Conservation (phyloP, 2,113 vertebrate species). For the Ophthalmolycus amberensis region DNA sequence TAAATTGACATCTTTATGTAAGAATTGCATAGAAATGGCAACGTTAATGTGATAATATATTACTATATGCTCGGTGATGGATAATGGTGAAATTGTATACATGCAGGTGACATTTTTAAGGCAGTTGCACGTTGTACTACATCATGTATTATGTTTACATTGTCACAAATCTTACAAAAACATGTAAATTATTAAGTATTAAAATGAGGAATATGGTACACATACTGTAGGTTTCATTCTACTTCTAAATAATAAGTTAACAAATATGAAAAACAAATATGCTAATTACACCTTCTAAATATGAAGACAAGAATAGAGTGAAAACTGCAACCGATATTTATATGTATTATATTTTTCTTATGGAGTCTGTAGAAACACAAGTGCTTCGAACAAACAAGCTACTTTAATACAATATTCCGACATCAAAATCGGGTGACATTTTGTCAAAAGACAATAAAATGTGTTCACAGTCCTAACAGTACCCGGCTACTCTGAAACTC, state of each 20-base stretch:
- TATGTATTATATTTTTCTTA: background rate
- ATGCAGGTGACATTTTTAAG: background rate
- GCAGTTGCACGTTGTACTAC: background rate
- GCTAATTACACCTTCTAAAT: too few relatives aligned
- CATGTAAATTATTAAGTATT: background rate
- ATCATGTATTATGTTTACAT: background rate
- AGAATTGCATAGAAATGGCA: background rate
- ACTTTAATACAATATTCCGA: background rate
- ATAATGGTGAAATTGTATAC: background rate
- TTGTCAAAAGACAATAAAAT: constrained; percentile 25
- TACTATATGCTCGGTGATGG: background rate
- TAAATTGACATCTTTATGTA: background rate
- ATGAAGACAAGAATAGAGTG: too few relatives aligned
- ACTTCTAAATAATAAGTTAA: background rate
- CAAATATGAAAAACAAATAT: background rate
- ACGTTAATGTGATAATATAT: background rate
- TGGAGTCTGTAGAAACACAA: background rate
- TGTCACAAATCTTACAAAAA: background rate
- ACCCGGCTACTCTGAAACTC: constrained; percentile 30
- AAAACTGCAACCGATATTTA: too few relatives aligned
- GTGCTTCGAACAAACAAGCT: background rate
- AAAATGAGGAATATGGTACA: background rate
- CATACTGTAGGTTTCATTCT: background rate
- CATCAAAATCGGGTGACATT: constrained; percentile 7
- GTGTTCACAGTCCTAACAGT: constrained; percentile 19